Base-by-base conservation (phyloP, 2,113 vertebrate genomes). In the Stegastes partitus region DNA sequence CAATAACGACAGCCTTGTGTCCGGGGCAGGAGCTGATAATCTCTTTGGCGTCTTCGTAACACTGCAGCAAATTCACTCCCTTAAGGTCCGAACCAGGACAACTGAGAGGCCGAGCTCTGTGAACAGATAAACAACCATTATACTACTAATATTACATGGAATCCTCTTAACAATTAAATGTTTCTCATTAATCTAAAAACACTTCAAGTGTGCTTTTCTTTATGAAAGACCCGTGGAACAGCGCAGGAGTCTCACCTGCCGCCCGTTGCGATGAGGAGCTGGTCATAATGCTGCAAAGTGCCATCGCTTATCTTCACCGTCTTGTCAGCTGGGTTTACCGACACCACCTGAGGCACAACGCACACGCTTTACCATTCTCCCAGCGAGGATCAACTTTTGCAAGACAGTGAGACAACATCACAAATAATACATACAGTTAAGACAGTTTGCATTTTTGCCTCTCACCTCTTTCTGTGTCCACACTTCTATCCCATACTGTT, bases 221-320 rank as follows among this genome's bases (percentile, higher is more conserved):
- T 16, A 14, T 25, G 11, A 39, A 54, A 34, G 12, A 23, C 5
- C 51, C 9, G 61, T 23, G 11, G 3, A 23, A 45, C 9, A 56
- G 26, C 14, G 50, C 2, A 21, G 18, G 31, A 1, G 25, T 28
- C 90, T 89, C 50, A 96, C 96, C 93, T 94, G 68, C 95, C 94
- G 57, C 97, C 96, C 0, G 96, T 96, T 15, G 96, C 93, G 21
- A 98, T 93, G 47, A 98, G 94, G 26, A 98, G 92, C 82, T 94
- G 93, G 22, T 95, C 81, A 22, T 97, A 98, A 19, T 11, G 86
- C 77, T 96, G 96, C 11, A 31, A 67, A 16, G 88, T 85, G 0
- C 96, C 94, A 0, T 97, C 94, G 28, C 26, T 80, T 77, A 97
- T 89, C 15, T 0, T 76, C 26, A 95, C 93, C 11, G 6, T 77